Evolutionary conservation across 2,888 invertebrate genomes (phyloP), one percentile per base, ranked within the genome.

Genomic region (Sturmia bella): DNA sequence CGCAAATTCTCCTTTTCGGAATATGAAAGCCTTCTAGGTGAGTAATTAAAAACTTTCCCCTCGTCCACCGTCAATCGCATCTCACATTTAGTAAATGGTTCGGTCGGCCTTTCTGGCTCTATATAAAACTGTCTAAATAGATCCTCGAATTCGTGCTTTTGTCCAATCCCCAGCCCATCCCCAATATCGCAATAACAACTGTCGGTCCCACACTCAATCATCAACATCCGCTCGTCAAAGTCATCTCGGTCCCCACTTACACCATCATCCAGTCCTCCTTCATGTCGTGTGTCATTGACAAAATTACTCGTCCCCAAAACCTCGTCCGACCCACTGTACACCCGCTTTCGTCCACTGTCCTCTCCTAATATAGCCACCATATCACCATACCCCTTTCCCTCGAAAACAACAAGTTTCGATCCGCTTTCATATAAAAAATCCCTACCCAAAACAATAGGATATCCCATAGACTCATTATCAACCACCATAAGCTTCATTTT

Each of bases 401-500:
- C 27, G 4, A 52, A 24, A 56, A 45, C 15, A 54, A 63, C 43
- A 27, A 73, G 41, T 15, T 48, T 56, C 57, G 74, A 48, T 19
- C 37, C 48, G 15, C 56, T 64, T 64, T 57, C 13, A 13, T 17
- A 3, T 24, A 64, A 57, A 64, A 74, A 64, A 66, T 74, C 74
- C n/a, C 73, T 73, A 27, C 63, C 63, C 19, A 73, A 45, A 54
- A 73, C 63, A 19, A 73, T 21, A 54, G 63, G 32, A 37, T 54
- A 64, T 45, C 73, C 56, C 63, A 64, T 64, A 73, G 72, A 59
- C 52, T 72, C 61, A 59, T 72, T 17, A n/a, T 50, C 72, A 56
- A 70, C 69, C n/a, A 59, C 70, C 70, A 70, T 56, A 37, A 57
- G 37, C 45, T 45, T 57, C n/a, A 15, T 69, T 48, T 37, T 24